phyloP scores from a whole-genome alignment of 2,797 vertebrate species.

The Gallirallus australis region DNA sequence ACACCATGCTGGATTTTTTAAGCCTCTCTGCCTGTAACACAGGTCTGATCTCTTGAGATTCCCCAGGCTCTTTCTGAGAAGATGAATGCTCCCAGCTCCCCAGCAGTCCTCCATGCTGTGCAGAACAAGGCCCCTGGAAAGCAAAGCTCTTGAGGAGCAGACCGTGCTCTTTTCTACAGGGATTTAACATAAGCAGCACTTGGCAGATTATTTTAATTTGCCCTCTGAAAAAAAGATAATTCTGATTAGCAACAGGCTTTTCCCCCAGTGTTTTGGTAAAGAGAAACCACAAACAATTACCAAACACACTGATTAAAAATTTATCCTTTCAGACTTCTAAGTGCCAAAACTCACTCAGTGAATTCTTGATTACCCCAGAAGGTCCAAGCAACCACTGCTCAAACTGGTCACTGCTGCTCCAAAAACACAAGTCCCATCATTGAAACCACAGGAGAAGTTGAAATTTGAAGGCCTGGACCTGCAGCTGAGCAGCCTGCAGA shows the following conservation, averaged over 20 bases:
- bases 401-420: neutral
- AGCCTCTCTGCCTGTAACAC: neutral
- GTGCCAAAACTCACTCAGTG: neutral
- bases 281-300: slow-evolving; percentile 40
- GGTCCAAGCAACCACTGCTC: rapidly evolving
- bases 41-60: neutral
- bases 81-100: neutral
- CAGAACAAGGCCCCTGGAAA: slow-evolving; percentile 22
- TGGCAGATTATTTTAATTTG: slow-evolving; percentile 42
- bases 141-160: neutral
- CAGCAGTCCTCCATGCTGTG: neutral
- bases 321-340: neutral
- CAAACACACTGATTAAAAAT: slow-evolving; percentile 42
- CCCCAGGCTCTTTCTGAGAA: neutral
- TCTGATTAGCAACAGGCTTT: neutral
- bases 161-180: neutral
- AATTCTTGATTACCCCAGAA: neutral
- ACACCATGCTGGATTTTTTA: neutral
- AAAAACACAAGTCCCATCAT: neutral
- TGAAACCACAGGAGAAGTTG: neutral
- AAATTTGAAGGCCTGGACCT: neutral
- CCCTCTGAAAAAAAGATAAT: neutral
- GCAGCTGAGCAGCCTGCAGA: neutral
- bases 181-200: slow-evolving; percentile 3
- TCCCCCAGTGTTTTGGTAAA: slow-evolving; percentile 1